Conservation (phyloP, 1,140 invertebrate genomes). For the Thaumatotibia leucotreta region DNA sequence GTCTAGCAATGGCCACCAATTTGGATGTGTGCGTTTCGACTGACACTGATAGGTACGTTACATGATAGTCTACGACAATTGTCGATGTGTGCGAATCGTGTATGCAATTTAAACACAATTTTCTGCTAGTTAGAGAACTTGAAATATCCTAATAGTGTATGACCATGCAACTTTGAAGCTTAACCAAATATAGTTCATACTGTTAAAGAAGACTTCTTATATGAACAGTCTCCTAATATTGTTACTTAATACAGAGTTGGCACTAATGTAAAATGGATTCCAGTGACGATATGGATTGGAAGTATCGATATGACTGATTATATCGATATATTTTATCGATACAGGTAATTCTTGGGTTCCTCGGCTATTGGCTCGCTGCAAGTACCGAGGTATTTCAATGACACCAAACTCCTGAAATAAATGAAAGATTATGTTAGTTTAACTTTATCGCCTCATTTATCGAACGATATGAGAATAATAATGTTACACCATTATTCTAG, state of each 20-base stretch:
- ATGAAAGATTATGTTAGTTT: slow-evolving; percentile 6
- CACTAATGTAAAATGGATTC: slow-evolving; percentile 28
- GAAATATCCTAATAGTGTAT: too few species aligned
- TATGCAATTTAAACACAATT: too few species aligned
- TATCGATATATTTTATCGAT: slow-evolving; percentile 48
- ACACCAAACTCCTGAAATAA: slow-evolving; percentile 65
- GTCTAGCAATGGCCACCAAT: too few species aligned
- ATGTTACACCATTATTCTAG: too few species aligned
- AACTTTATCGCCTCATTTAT: not conserved
- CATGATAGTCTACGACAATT: too few species aligned
- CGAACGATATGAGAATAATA: too few species aligned
- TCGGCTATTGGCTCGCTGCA: slow-evolving; percentile 71
- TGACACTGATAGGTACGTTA: too few species aligned
- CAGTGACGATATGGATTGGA: slow-evolving; percentile 14
- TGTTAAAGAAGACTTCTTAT: not conserved
- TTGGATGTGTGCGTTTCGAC: too few species aligned
- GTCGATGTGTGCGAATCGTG: too few species aligned
- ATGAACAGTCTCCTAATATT: slow-evolving; percentile 4
- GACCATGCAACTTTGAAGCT: not conserved
- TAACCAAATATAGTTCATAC: not conserved
- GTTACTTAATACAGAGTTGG: slow-evolving; percentile 32
- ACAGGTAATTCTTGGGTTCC: slow-evolving; percentile 74
- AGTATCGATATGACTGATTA: slow-evolving; percentile 31
- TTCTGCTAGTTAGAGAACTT: too few species aligned
- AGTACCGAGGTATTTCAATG: slow-evolving; percentile 65